phyloP scores from a whole-genome alignment of 1,140 invertebrate genomes.

The Brachionus sp. region DNA sequence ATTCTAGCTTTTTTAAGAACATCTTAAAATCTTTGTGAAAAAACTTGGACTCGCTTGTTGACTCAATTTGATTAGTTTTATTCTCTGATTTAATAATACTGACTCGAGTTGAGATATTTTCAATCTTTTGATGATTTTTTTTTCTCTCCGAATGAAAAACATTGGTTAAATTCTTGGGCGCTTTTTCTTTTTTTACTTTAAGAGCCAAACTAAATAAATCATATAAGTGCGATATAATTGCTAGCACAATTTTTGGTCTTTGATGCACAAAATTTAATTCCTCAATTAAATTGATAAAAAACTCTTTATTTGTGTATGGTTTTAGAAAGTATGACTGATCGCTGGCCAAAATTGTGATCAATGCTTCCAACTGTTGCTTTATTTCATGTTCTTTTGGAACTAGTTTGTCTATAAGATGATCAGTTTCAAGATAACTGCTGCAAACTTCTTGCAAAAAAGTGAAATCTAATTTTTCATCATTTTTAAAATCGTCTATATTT shows the following conservation, averaged over 20 bases:
- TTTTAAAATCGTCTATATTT: conserved; percentile 1
- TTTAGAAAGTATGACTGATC: conserved; percentile 3
- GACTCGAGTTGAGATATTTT: background rate
- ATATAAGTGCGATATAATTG: conserved; percentile 23
- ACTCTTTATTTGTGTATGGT: background rate
- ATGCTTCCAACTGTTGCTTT: background rate
- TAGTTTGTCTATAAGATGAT: background rate
- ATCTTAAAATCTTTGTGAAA: background rate
- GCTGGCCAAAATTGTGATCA: background rate
- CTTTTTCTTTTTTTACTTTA: background rate
- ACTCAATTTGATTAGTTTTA: background rate
- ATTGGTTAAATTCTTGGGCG: background rate
- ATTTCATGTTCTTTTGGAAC: background rate
- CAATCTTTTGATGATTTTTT: background rate
- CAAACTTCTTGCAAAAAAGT: background rate
- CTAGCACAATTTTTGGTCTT: background rate
- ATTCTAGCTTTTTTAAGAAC: conserved; percentile 9
- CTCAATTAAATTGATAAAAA: conserved; percentile 20
- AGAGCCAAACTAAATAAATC: background rate
- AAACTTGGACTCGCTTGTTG: background rate
- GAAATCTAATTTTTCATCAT: background rate
- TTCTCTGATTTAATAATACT: background rate
- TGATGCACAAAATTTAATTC: background rate
- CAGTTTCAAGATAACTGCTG: background rate
- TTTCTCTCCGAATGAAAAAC: background rate